These are phyloP conservation scores for Oncopodura yosiiana DNA, from an alignment of 1,140 invertebrate genomes.

Conservation along the genomic window DNA sequence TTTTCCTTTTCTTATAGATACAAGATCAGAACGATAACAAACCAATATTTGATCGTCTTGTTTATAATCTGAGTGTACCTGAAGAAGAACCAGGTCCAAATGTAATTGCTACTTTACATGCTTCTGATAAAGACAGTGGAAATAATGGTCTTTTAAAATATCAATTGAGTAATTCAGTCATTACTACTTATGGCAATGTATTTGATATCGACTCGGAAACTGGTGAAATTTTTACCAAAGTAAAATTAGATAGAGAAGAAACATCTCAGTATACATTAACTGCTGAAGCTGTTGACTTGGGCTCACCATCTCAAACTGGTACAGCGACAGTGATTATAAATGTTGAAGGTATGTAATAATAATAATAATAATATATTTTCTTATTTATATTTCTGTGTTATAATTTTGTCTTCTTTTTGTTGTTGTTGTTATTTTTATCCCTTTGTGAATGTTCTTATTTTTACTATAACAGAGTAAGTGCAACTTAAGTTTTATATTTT, in stretches of 20 bases:
- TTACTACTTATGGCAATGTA: slow-evolving; percentile 52
- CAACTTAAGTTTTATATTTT: too few species aligned
- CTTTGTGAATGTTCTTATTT: too few species aligned
- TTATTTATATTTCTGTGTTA: background rate
- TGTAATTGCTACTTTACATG: slow-evolving; percentile 63
- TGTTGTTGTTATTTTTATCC: too few species aligned
- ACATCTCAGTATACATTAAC: slow-evolving; percentile 70
- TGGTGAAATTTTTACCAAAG: slow-evolving; percentile 76
- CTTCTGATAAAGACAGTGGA: slow-evolving; percentile 75
- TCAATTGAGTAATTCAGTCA: slow-evolving; percentile 52
- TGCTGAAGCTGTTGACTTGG: slow-evolving; percentile 78
- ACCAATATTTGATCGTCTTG: slow-evolving; percentile 63
- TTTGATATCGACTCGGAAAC: slow-evolving; percentile 70
- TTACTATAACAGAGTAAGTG: too few species aligned
- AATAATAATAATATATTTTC: slow-evolving; percentile 37
- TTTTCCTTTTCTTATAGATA: too few species aligned
- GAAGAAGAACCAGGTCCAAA: slow-evolving; percentile 78
- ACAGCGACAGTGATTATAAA: slow-evolving; percentile 73
- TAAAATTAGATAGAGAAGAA: slow-evolving; percentile 75
- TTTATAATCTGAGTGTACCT: slow-evolving; percentile 72
- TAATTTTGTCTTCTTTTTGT: too few species aligned
- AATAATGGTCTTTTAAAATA: slow-evolving; percentile 76
- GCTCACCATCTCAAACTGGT: slow-evolving; percentile 67
- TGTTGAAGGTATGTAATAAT: too few species aligned
- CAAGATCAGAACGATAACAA: slow-evolving; percentile 85